Conservation (phyloP, 2,113 vertebrate species). For the Diadophis punctatus region DNA sequence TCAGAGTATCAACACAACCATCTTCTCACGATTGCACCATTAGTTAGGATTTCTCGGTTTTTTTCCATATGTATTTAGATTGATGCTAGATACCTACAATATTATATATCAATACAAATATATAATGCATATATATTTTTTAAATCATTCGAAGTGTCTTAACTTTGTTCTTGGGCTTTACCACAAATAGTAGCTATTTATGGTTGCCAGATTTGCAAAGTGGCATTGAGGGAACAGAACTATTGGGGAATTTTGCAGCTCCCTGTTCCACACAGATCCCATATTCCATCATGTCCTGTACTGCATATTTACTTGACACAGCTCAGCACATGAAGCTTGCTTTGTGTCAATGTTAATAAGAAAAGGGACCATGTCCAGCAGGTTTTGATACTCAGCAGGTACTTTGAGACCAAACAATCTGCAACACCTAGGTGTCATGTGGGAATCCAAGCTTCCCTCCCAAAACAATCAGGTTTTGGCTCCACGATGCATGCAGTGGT, state of each 20-base stretch:
- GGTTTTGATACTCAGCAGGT: neutral
- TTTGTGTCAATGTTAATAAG: neutral
- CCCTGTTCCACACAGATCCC: neutral
- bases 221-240: rapidly evolving
- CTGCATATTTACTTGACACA: neutral
- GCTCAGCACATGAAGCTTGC: neutral
- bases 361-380: neutral
- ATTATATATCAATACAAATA: neutral
- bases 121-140: neutral
- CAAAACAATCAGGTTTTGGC: neutral
- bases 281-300: neutral
- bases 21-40: neutral
- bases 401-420: neutral
- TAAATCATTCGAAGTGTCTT: neutral
- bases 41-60: neutral
- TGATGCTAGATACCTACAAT: neutral
- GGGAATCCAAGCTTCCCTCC: neutral
- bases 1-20: neutral
- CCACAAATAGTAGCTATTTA: neutral
- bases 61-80: neutral
- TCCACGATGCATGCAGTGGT: neutral
- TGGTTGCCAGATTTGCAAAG: neutral
- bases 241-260: rapidly evolving
- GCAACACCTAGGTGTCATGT: neutral
- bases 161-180: neutral